Evolutionary conservation across 2,113 vertebrate species (phyloP).

Genomic region (Thunnus maccoyii): DNA sequence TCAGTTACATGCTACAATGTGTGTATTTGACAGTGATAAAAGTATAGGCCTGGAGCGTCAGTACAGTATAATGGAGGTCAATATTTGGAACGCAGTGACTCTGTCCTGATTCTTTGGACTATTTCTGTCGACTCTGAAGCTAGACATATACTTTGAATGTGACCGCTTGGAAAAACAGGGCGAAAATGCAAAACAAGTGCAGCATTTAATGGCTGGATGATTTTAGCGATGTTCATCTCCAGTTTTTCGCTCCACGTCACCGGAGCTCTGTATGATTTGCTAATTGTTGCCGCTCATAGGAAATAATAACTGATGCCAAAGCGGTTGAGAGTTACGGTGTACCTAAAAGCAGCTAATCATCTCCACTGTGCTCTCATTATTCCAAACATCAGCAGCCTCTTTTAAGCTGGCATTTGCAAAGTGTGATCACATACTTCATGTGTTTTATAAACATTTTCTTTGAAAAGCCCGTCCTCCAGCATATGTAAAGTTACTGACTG

Average conservation of each 20-base stretch:
- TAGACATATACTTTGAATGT: neutral
- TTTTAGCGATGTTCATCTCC: no score
- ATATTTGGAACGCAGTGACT: neutral
- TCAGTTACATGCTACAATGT: neutral
- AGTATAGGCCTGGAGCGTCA: neutral
- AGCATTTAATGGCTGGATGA: neutral
- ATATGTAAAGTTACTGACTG: no score
- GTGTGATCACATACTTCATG: neutral
- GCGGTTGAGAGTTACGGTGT: no score
- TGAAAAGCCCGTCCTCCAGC: no score
- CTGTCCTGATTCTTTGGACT: slow-evolving; percentile 24
- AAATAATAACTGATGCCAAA: no score
- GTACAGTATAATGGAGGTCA: slow-evolving; percentile 15
- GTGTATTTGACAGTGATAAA: neutral
- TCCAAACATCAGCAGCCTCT: neutral
- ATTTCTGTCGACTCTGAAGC: neutral
- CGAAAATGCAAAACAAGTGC: neutral
- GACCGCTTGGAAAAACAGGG: neutral
- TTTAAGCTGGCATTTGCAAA: neutral
- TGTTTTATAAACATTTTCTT: no score
- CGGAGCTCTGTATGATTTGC: no score
- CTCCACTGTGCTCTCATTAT: no score
- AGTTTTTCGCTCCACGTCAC: no score
- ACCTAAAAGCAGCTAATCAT: neutral
- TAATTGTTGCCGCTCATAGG: no score